phyloP scores from a whole-genome alignment of 2,797 vertebrate species.

The Gymnodraco acuticeps region DNA sequence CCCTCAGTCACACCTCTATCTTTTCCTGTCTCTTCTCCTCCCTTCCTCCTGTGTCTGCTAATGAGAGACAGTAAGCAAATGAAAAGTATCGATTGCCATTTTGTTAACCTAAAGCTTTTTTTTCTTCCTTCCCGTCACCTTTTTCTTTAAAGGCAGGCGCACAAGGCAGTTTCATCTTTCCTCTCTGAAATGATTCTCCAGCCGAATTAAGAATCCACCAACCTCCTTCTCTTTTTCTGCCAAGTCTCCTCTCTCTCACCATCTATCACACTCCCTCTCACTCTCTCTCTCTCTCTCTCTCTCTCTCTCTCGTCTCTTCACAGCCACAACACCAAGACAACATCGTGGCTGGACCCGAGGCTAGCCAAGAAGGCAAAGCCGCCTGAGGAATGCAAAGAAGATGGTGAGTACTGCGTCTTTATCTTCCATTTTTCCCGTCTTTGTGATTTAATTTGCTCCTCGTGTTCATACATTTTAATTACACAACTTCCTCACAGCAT shows the following conservation, averaged over 20 bases:
- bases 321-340: conserved; percentile 99
- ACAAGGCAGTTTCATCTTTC: conserved; percentile 62
- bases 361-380: conserved; percentile 99
- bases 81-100: conserved; percentile 94
- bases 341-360: conserved; percentile 99
- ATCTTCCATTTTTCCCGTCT: conserved; percentile 24
- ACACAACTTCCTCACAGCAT: conserved; percentile 30
- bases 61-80: conserved; percentile 94
- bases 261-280: conserved; percentile 74
- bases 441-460: conserved; percentile 2
- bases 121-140: conserved; percentile 33
- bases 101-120: conserved; percentile 85
- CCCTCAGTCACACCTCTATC: conserved; percentile 79
- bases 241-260: conserved; percentile 66
- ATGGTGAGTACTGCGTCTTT: conserved; percentile 89
- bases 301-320: conserved; percentile 83
- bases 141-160: conserved; percentile 56
- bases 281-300: conserved; percentile 57
- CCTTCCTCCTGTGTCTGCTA: conserved; percentile 72
- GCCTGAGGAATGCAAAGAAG: conserved; percentile 98
- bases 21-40: conserved; percentile 1
- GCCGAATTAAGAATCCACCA: conserved; percentile 77
- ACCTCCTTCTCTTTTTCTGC: conserved; percentile 81
- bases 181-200: conserved; percentile 64
- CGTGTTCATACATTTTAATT: conserved; percentile 13